Evolutionary conservation across 2,113 vertebrate genomes (phyloP).

Genomic region (Psittacula cyanocephala): DNA sequence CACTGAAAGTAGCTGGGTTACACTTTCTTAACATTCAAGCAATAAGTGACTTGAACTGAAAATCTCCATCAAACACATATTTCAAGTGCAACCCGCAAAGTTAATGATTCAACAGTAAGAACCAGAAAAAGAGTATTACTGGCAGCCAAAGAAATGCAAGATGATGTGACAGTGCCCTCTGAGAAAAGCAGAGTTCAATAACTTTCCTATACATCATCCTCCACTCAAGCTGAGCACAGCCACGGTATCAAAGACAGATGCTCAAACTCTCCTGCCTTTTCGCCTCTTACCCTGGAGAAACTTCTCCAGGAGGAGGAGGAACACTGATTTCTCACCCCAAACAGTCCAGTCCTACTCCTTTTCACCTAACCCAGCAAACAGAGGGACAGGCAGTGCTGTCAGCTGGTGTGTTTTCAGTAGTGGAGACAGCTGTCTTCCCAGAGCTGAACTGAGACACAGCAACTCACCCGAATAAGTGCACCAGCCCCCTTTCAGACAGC

Average conservation of each 20-base stretch:
- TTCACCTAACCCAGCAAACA: accelerated
- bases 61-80: neutral
- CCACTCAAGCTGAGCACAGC: neutral
- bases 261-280: neutral
- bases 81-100: neutral
- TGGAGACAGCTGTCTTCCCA: neutral
- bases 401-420: accelerated
- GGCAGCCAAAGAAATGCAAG: neutral
- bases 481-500: neutral
- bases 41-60: neutral
- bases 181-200: neutral
- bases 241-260: neutral
- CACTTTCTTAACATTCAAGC: neutral
- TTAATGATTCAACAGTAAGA: neutral
- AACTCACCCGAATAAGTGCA: neutral
- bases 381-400: neutral
- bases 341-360: neutral
- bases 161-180: too few species aligned
- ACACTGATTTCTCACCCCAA: neutral
- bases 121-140: neutral
- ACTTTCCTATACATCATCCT: accelerated
- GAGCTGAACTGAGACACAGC: neutral
- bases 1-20: neutral
- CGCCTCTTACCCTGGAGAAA: neutral
- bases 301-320: neutral